Evolutionary conservation across 2,797 vertebrate genomes (phyloP).

Genomic region (Danio choprae): DNA sequence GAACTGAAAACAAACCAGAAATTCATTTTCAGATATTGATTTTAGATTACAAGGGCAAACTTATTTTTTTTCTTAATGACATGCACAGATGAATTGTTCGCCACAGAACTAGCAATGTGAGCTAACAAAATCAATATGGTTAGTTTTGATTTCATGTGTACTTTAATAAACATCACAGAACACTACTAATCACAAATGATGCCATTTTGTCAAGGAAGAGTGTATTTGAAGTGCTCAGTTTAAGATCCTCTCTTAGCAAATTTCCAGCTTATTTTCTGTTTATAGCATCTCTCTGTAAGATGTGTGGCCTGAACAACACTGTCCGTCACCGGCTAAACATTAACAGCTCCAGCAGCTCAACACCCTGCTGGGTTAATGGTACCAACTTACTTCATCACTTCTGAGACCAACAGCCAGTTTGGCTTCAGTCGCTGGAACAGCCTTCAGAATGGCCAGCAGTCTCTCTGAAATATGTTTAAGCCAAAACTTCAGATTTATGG

Average conservation of each 20-base stretch:
- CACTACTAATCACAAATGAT: conserved; percentile 29
- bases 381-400: background rate
- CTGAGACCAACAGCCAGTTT: background rate
- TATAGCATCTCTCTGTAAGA: background rate
- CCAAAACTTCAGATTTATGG: background rate
- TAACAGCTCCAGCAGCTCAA: background rate
- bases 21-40: no score
- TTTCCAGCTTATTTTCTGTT: background rate
- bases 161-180: background rate
- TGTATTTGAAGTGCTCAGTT: background rate
- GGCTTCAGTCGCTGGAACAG: background rate
- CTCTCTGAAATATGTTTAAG: no score
- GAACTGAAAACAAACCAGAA: no score
- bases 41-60: no score
- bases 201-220: conserved; percentile 48
- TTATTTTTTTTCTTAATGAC: no score
- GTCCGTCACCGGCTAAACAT: background rate
- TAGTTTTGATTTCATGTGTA: no score
- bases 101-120: no score
- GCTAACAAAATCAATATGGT: no score
- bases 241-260: background rate
- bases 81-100: no score
- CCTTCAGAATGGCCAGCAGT: background rate
- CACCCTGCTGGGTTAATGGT: background rate
- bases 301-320: background rate